These are phyloP conservation scores for Thunnus thynnus DNA, from an alignment of 2,113 vertebrate species.

Conservation along the genomic window DNA sequence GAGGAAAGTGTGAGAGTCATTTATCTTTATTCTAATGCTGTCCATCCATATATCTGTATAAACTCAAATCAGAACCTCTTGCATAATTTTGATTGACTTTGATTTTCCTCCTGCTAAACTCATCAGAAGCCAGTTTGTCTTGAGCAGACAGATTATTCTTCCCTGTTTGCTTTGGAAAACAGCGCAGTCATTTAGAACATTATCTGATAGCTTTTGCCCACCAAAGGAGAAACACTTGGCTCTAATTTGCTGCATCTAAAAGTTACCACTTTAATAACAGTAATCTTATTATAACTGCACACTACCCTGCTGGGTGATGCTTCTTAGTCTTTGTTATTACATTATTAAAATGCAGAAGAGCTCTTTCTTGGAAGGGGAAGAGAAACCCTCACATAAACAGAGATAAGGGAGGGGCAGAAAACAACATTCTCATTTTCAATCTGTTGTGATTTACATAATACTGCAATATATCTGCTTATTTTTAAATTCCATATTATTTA, in stretches of 20 bases:
- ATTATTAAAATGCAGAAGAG: conserved; percentile 43
- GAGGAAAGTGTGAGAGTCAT: neutral
- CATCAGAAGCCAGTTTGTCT: conserved; percentile 6
- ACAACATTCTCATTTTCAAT: neutral
- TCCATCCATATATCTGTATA: conserved; percentile 22
- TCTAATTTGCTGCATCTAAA: conserved; percentile 46
- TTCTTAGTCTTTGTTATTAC: conserved; percentile 48
- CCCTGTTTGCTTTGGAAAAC: conserved; percentile 16
- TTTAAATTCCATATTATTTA: neutral
- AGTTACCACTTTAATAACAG: conserved; percentile 58
- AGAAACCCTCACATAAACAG: conserved; percentile 3
- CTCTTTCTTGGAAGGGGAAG: conserved; percentile 9
- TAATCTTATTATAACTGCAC: conserved; percentile 52
- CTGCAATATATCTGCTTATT: neutral
- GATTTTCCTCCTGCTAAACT: conserved; percentile 16
- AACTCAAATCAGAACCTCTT: neutral
- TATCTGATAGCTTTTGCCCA: conserved; percentile 6
- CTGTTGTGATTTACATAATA: neutral
- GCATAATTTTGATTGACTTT: conserved; percentile 23
- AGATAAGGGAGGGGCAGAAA: neutral
- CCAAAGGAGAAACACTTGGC: neutral
- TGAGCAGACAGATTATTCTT: conserved; percentile 14
- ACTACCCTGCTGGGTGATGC: conserved; percentile 35
- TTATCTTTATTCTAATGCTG: conserved; percentile 14
- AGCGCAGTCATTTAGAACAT: neutral